Conservation (phyloP, 1,140 invertebrate genomes). For the Macrobrachium rosenbergii region DNA sequence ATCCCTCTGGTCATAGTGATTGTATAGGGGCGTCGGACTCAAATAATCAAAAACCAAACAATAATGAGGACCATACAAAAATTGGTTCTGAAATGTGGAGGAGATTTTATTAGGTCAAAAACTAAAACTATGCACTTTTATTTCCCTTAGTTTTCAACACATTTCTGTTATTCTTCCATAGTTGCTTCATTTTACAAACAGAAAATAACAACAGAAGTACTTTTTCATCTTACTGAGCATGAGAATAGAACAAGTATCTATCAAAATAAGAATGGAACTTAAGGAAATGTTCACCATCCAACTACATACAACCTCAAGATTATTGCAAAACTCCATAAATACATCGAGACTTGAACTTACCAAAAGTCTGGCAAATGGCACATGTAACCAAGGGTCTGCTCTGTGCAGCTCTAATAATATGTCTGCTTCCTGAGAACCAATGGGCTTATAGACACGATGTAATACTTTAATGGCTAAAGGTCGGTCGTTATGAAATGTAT, state of each 20-base stretch:
- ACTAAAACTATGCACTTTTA: not conserved
- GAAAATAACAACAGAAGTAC: too few relatives aligned
- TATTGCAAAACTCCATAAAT: not conserved
- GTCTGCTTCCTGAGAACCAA: conserved; percentile 70
- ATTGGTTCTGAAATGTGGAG: conserved; percentile 68
- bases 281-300: not conserved
- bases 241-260: not conserved
- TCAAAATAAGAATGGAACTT: not conserved
- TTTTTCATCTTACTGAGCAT: not conserved
- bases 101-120: not conserved
- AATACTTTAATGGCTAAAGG: conserved; percentile 70
- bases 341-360: conserved; percentile 55
- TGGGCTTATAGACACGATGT: conserved; percentile 67
- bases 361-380: conserved; percentile 67
- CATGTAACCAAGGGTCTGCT: conserved; percentile 68
- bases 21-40: conserved; percentile 67
- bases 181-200: too few relatives aligned
- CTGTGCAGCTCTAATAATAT: conserved; percentile 67
- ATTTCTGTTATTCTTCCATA: too few relatives aligned
- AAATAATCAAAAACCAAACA: conserved; percentile 70
- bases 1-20: conserved; percentile 63
- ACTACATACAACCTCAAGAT: not conserved
- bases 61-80: conserved; percentile 69
- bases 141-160: too few relatives aligned
- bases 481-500: conserved; percentile 68